Evolutionary conservation across 1,140 invertebrate genomes (phyloP).

Genomic region (Vanessa atalanta): DNA sequence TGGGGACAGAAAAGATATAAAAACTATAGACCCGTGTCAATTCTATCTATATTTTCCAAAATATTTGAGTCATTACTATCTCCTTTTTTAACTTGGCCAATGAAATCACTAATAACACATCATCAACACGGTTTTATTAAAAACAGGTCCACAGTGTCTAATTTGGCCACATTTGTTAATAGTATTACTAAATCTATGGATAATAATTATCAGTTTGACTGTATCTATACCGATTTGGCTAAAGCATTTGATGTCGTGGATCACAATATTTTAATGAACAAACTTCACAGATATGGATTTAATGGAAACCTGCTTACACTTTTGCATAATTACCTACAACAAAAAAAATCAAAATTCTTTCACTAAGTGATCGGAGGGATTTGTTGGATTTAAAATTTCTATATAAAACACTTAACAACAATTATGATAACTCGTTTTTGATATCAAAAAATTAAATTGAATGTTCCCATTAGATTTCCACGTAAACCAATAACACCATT

Average conservation of each 20-base stretch:
- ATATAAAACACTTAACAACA: no score
- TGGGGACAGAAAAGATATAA: conserved; percentile 20
- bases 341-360: no score
- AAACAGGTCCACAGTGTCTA: conserved; percentile 3
- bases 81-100: conserved; percentile 19
- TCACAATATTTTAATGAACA: conserved; percentile 10
- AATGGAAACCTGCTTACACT: conserved; percentile 9
- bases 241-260: conserved; percentile 10
- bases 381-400: no score
- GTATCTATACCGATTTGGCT: conserved; percentile 6
- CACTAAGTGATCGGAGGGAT: no score
- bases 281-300: conserved; percentile 13
- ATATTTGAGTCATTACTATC: conserved; percentile 33
- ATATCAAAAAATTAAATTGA: no score
- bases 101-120: conserved; percentile 14
- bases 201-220: conserved; percentile 9
- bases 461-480: no score
- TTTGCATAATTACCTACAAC: conserved; percentile 11
- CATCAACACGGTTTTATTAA: conserved; percentile 1
- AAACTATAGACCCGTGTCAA: conserved; percentile 38
- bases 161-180: conserved; percentile 9
- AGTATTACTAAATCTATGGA: conserved; percentile 1
- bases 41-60: conserved; percentile 30
- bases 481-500: no score
- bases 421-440: no score